Evolutionary conservation across 2,888 invertebrate genomes (phyloP), one percentile per base, ranked within the genome.

Genomic region (Elmis aenea): DNA sequence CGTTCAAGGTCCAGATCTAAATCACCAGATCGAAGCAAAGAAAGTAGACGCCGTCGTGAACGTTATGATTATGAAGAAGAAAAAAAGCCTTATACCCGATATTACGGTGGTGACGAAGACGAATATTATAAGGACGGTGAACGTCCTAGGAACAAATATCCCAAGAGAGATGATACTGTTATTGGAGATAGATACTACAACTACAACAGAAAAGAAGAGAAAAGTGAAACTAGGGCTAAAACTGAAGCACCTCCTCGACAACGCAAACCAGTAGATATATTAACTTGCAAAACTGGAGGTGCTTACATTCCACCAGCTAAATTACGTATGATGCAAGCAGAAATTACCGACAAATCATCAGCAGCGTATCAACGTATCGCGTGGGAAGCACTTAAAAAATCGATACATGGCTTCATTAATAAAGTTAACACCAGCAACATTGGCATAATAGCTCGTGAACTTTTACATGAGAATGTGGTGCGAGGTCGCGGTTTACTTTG

Each of bases 271-370:
- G 69, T 72, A 0, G 88, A 90, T 61, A 70, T 86, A 56, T 61
- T 91, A 2, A 88, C 87, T 29, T 86, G 90, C 0, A 77, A 79
- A 58, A 92, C 92, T 5, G 92, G 92, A 21, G 93, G 92, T 35
- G 97, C 97, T 2, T 99, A 99, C 58, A 99, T 99, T 56, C 99
- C 99, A 1, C 99, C 97, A 1, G 97, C 97, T 0, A 92, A 89
- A 59, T 72, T 99, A 22, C 77, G 88, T 12, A 76, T 95, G 79
- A 90, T 97, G 90, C 96, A 97, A 69, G 89, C 87, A 0, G 85
- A 89, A 65, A 94, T 97, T 31, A 90, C 89, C 0, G 97, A 99
- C 59, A 99, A 99, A 72, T 76, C 84, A n/a, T 91, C 93, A 42
- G 81, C 84, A 13, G 90, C 91, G 1, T 99, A 91, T 68, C 99